Evolutionary conservation across 2,888 invertebrate genomes (phyloP).

Genomic region (Proisotoma minuta): DNA sequence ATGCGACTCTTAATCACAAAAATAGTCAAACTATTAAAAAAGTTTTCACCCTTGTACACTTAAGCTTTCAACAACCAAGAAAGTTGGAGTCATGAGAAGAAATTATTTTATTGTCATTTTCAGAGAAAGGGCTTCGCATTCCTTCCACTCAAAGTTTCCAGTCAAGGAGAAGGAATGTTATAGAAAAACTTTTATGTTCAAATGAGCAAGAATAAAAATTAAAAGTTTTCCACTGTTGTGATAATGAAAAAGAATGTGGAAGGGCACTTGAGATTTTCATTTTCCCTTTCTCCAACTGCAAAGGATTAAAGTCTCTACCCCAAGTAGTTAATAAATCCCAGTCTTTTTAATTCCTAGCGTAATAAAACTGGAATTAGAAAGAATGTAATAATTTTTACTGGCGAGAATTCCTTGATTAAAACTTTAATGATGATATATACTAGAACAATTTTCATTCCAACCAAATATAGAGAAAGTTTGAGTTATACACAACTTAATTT

Average conservation of each 20-base stretch:
- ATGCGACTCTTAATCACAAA: slow-evolving; percentile 43
- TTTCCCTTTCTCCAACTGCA: neutral
- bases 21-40: slow-evolving; percentile 37
- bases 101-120: slow-evolving; percentile 46
- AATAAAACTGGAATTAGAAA: slow-evolving; percentile 14
- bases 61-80: slow-evolving; percentile 8
- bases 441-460: slow-evolving; percentile 19
- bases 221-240: slow-evolving; percentile 20
- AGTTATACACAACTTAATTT: neutral
- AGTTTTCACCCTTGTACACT: slow-evolving; percentile 20
- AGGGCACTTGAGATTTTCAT: neutral
- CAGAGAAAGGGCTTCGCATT: neutral
- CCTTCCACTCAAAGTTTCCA: neutral
- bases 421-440: slow-evolving; percentile 47
- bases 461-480: neutral
- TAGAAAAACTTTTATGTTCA: slow-evolving; percentile 11
- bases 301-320: neutral
- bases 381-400: slow-evolving; percentile 13
- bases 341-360: slow-evolving; percentile 9
- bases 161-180: slow-evolving; percentile 9
- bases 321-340: slow-evolving; percentile 10
- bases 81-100: slow-evolving; percentile 33
- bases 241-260: slow-evolving; percentile 8
- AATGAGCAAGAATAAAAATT: slow-evolving; percentile 28
- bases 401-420: slow-evolving; percentile 44